Evolutionary conservation across 2,888 invertebrate species (phyloP).

Genomic region (Euplexia lucipara): DNA sequence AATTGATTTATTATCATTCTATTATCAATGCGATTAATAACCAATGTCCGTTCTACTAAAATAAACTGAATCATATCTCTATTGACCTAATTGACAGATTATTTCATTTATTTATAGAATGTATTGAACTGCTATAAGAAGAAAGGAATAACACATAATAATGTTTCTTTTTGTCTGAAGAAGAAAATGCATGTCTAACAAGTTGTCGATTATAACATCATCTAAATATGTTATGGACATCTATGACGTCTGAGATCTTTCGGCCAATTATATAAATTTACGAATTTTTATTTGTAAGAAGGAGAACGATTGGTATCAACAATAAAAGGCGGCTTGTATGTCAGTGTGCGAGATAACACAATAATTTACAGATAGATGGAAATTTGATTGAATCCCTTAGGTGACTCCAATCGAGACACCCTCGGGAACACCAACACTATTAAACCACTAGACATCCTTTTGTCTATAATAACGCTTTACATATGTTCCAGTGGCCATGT

Average conservation of each 20-base stretch:
- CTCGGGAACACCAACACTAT: background rate
- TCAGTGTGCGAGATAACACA: background rate
- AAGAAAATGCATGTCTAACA: background rate
- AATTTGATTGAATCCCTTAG: conserved; percentile 13
- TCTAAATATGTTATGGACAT: background rate
- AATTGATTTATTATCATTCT: conserved; percentile 57
- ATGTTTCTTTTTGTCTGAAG: background rate
- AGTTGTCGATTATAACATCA: background rate
- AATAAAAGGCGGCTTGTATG: background rate
- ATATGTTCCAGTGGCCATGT: background rate
- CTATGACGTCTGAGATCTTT: background rate
- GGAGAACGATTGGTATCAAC: background rate
- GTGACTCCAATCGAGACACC: background rate
- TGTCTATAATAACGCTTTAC: conserved; percentile 3
- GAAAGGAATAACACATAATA: background rate
- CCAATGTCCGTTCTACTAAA: conserved; percentile 28
- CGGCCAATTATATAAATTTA: background rate
- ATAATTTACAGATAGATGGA: background rate
- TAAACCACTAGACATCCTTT: background rate
- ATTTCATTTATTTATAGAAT: background rate
- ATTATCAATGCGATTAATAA: conserved; percentile 41
- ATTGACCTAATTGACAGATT: conserved; percentile 41
- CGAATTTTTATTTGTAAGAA: background rate
- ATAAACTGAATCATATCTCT: conserved; percentile 30
- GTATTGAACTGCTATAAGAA: conserved; percentile 1